A percentile compares a stretch with the other conserved stretches of the same genome.
phyloP scores from a whole-genome alignment of 2,797 vertebrate genomes.

The Graptemys geographica region DNA sequence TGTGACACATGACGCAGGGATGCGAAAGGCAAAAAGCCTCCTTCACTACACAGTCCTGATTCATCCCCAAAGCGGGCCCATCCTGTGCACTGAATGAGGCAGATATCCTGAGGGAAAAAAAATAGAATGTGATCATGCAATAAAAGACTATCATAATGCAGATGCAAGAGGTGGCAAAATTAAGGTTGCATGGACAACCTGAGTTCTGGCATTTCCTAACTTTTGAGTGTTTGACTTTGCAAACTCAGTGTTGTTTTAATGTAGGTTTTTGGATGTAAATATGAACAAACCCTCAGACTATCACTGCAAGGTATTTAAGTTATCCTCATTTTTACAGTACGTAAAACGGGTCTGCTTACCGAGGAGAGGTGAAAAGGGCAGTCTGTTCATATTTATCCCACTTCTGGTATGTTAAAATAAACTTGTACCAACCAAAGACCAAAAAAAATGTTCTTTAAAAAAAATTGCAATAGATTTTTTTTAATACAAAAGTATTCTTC shows the following conservation, averaged over 20 bases:
- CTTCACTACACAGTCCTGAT: neutral
- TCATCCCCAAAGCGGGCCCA: fast-evolving
- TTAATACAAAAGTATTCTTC: fast-evolving
- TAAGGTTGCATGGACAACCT: neutral
- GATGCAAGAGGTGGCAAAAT: fast-evolving
- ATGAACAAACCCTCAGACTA: neutral
- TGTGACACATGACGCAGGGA: neutral
- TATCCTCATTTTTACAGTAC: neutral
- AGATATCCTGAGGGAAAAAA: neutral
- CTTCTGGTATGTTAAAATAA: neutral
- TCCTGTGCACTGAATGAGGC: neutral
- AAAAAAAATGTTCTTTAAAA: neutral
- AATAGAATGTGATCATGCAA: neutral
- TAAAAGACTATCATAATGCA: neutral
- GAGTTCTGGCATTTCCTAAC: neutral
- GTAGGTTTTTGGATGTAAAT: neutral
- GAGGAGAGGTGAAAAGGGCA: neutral
- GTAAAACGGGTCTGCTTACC: neutral
- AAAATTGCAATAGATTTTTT: neutral
- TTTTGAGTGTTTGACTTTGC: neutral
- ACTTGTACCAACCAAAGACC: neutral
- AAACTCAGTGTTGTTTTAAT: neutral
- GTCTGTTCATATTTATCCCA: neutral
- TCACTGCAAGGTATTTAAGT: neutral
- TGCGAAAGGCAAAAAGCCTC: neutral